These are phyloP conservation scores for Euwallacea similis DNA, from an alignment of 1,140 invertebrate genomes.

Conservation along the genomic window DNA sequence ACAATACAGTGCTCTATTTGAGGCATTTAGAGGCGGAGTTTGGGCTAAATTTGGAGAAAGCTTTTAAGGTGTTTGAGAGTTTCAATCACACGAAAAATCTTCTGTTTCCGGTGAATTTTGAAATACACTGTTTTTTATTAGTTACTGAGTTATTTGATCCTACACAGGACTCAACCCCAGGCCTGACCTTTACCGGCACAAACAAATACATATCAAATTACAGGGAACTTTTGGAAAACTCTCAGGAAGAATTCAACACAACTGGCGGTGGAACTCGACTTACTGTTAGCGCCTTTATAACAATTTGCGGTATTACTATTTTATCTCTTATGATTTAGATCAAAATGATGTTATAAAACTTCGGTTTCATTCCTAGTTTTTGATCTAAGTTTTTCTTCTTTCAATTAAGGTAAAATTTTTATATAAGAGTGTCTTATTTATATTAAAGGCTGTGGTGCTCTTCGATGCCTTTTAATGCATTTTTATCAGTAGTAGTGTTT, in stretches of 20 bases:
- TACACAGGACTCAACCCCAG: conserved; percentile 56
- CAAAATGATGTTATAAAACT: too few species aligned
- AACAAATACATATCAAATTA: conserved; percentile 48
- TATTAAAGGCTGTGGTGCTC: too few species aligned
- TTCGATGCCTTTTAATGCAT: too few species aligned
- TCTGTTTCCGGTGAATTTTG: conserved; percentile 57
- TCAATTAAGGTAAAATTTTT: too few species aligned
- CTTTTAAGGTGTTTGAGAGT: conserved; percentile 55
- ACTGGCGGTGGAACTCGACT: background rate
- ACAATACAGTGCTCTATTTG: conserved; percentile 40
- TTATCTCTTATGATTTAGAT: too few species aligned
- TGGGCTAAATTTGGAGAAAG: conserved; percentile 34
- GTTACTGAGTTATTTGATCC: background rate
- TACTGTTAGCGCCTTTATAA: background rate
- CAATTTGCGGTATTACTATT: too few species aligned
- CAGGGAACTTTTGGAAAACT: conserved; percentile 51
- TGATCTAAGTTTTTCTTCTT: too few species aligned
- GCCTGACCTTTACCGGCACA: conserved; percentile 49
- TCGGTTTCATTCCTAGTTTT: too few species aligned
- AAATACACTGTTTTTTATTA: background rate
- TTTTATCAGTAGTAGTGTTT: too few species aligned
- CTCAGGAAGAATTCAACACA: conserved; percentile 6
- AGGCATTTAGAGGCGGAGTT: conserved; percentile 42
- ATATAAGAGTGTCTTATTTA: too few species aligned
- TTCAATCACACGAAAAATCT: conserved; percentile 59